Evolutionary conservation across 1,140 invertebrate species (phyloP).

Genomic region (Drosophila tropicalis): DNA sequence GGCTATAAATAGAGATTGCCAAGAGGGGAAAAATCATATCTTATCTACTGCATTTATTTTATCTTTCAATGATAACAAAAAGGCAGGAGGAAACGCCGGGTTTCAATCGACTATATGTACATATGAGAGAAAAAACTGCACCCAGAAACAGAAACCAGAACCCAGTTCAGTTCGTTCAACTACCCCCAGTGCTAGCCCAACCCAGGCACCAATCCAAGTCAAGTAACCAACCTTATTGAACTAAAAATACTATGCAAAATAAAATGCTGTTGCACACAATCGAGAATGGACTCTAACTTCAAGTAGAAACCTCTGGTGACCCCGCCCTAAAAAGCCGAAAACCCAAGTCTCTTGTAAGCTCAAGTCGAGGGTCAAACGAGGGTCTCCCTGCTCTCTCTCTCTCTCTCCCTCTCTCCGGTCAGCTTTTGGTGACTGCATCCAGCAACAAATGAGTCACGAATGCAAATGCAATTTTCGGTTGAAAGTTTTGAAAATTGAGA

Average conservation of each 20-base stretch:
- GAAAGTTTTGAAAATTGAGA: conserved; percentile 61
- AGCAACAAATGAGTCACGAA: conserved; percentile 58
- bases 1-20: conserved; percentile 12
- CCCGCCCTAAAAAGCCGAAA: conserved; percentile 25
- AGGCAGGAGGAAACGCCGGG: conserved; percentile 26
- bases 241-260: conserved; percentile 34
- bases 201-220: conserved; percentile 22
- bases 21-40: conserved; percentile 42
- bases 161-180: conserved; percentile 51
- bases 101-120: conserved; percentile 21
- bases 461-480: conserved; percentile 33
- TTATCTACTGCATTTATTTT: conserved; percentile 37
- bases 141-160: conserved; percentile 21
- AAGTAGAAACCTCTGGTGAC: conserved; percentile 30
- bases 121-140: conserved; percentile 22
- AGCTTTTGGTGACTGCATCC: conserved; percentile 7
- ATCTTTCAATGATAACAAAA: conserved; percentile 37
- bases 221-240: conserved; percentile 47
- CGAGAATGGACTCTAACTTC: conserved; percentile 18
- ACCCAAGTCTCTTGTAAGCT: conserved; percentile 14
- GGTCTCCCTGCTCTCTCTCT: not conserved
- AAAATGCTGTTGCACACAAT: conserved; percentile 4
- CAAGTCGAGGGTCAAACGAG: conserved; percentile 49
- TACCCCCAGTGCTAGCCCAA: conserved; percentile 28
- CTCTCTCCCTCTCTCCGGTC: not conserved